Base-by-base conservation (phyloP, 2,888 invertebrate species). In the Teleogryllus oceanicus region DNA sequence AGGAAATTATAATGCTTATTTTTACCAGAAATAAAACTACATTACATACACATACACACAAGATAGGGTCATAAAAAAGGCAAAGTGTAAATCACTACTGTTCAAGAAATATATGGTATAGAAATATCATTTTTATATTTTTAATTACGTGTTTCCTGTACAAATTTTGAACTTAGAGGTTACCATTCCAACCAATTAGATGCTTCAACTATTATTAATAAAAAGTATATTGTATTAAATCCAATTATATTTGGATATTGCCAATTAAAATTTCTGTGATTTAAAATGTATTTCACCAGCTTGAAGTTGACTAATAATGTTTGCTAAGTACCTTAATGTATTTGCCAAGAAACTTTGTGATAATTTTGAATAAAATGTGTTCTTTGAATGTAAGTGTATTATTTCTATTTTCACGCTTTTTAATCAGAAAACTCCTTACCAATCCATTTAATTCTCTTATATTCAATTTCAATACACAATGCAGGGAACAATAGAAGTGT, bases 221-320 rank as follows among this genome's bases (percentile, higher is more conserved):
- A 18, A 62, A 62, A n/a, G n/a, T 62, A 62, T 62, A 62, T 62
- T 62, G n/a, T 62, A 62, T 62, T 62, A 62, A 62, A n/a, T 62
- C 62, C 62, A 62, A 62, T 62, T 62, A 62, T 62, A 62, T 62
- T 62, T 62, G 62, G 62, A 62, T 62, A 62, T 62, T 62, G 62
- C 62, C 62, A 62, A 62, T 62, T 62, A 10, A 62, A 37, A 62
- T 62, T 62, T 62, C 62, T 62, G 62, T 62, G 62, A 62, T 62
- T 62, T 62, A 18, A 18, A 62, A 62, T 62, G 62, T 62, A 62
- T 62, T 37, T 62, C 62, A 62, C 62, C 62, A 62, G 62, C 62
- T 18, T 62, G 62, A 62, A 62, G n/a, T 62, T 62, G 62, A 62
- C 62, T 62, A 62, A 62, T 62, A 62, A 62, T 62, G n/a, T 62